phyloP scores from a whole-genome alignment of 2,797 vertebrate species.

The Cephalopachus bancanus region DNA sequence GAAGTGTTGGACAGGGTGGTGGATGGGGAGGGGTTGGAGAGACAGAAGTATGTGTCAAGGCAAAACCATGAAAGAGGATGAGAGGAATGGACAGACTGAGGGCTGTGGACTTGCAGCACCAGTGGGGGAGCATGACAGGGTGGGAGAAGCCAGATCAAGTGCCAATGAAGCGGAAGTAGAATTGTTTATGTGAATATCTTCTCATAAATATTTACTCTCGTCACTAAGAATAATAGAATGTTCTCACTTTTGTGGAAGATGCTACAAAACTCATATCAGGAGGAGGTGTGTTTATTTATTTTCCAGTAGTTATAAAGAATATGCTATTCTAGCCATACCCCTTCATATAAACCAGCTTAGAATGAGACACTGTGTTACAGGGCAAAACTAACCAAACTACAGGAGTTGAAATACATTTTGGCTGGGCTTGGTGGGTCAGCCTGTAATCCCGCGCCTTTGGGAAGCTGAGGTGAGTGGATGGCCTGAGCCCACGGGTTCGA shows the following conservation, averaged over 20 bases:
- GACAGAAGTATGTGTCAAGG: constrained; percentile 22
- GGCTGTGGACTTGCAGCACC: constrained; percentile 1
- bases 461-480: too few relatives aligned
- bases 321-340: neutral
- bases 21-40: constrained; percentile 34
- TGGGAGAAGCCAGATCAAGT: neutral
- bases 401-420: neutral
- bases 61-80: neutral
- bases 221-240: constrained; percentile 36
- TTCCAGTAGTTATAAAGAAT: constrained; percentile 32
- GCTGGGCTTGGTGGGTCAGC: neutral
- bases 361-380: neutral
- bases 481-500: too few relatives aligned
- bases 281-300: constrained; percentile 5
- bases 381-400: neutral
- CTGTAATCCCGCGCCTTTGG: too few relatives aligned
- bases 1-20: constrained; percentile 58
- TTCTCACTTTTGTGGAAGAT: neutral
- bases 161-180: constrained; percentile 1
- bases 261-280: neutral
- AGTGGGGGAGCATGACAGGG: neutral
- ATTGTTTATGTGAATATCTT: constrained; percentile 7
- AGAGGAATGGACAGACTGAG: neutral
- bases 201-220: neutral
- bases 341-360: neutral